Conservation (phyloP, 2,113 vertebrate genomes). For the Aegotheles bennettii region DNA sequence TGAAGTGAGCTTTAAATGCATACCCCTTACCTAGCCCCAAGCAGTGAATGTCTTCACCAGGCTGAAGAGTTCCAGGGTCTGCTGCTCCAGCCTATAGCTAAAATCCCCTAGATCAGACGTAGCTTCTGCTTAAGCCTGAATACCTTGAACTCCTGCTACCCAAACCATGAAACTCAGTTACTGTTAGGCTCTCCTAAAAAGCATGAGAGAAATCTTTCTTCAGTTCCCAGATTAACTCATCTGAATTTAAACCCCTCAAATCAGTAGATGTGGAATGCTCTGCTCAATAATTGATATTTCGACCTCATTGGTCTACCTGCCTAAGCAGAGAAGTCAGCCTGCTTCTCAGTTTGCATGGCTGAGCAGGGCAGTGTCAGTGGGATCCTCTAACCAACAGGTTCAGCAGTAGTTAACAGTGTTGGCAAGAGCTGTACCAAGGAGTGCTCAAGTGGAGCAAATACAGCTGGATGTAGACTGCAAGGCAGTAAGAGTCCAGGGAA, state of each 20-base stretch:
- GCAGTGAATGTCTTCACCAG: neutral
- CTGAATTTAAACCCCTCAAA: neutral
- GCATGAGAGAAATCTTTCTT: neutral
- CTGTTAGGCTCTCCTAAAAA: neutral
- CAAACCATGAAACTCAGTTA: neutral
- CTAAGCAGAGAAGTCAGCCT: neutral
- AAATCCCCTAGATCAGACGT: neutral
- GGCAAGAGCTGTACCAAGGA: neutral
- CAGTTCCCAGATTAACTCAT: neutral
- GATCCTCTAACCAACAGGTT: neutral
- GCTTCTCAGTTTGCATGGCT: neutral
- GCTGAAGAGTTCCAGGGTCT: neutral
- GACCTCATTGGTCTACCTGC: neutral
- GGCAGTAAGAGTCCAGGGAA: neutral
- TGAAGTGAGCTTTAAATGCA: neutral
- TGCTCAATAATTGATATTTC: neutral
- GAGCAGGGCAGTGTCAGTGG: neutral
- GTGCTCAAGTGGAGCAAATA: neutral
- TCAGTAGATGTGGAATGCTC: neutral
- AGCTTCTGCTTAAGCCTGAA: too few relatives aligned
- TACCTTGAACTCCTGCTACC: neutral
- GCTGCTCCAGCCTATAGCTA: neutral
- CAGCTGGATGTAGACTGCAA: neutral
- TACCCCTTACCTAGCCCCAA: neutral
- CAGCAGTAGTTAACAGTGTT: neutral